Evolutionary conservation across 1,140 invertebrate species (phyloP), one percentile per base, ranked within the genome.

Genomic region (Subanguina moxae): DNA sequence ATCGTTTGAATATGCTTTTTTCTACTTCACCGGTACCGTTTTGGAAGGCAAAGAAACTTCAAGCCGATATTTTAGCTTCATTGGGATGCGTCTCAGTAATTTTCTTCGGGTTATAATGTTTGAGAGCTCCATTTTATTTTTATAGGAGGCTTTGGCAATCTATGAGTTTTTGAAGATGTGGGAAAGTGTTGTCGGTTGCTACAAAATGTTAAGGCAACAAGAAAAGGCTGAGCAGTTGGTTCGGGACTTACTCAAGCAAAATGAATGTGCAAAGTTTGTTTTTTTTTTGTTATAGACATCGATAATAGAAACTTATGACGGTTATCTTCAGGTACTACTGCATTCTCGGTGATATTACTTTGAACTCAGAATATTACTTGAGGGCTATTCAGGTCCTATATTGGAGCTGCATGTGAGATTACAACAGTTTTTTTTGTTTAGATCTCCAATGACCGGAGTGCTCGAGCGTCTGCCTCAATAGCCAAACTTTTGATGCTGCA

Each of bases 151-250:
- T 57, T n/a, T 72, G 11, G n/a, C 21, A 21, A 72, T 74, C n/a
- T 72, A 56, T 28, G 70, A 72, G 43, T 28, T 21, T 19, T 45
- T 72, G 19, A 32, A 72, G 28, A 38, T 43, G n/a, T 72, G 70
- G 70, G 68, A 71, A 21, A 46, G 65, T 43, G 66, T 63, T 30
- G 71, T 72, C 3, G 28, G 58, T 23, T 72, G 70, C 30, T 72
- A 71, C 42, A 25, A 38, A 65, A 38, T 21, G 38, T 61, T 68
- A 15, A 38, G 45, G 1, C 70, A 72, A 61, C 23, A 46, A 8
- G 71, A 74, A 59, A 72, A 72, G 27, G 70, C 70, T 11, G 70
- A 72, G 57, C 23, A 3, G n/a, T 21, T 72, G 9, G 70, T 72
- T 23, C 48, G 70, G 21, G 28, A 45, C 19, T 28, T 72, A 38